phyloP scores from a whole-genome alignment of 1,140 invertebrate genomes.

The Scaptodrosophila lebanonensis region DNA sequence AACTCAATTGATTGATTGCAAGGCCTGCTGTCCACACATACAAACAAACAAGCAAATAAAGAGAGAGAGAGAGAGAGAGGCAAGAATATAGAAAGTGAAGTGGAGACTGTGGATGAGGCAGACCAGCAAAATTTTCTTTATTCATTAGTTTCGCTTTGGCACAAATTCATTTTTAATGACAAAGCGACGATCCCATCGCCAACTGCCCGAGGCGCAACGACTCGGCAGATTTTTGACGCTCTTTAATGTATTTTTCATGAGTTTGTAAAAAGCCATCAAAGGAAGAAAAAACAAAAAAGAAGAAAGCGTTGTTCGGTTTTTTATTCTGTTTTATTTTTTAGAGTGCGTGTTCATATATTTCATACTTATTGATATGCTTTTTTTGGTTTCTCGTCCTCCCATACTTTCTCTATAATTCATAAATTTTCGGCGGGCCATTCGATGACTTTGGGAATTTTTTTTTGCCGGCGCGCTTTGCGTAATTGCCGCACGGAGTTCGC shows the following conservation, averaged over 20 bases:
- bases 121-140: constrained; percentile 58
- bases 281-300: background rate
- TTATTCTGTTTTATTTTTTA: constrained; percentile 14
- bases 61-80: background rate
- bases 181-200: constrained; percentile 4
- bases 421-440: constrained; percentile 45
- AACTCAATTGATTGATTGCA: constrained; percentile 39
- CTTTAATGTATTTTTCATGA: constrained; percentile 75
- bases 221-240: constrained; percentile 27
- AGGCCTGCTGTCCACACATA: too few species aligned
- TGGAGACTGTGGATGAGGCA: constrained; percentile 6
- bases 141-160: constrained; percentile 71
- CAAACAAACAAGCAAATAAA: background rate
- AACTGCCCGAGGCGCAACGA: constrained; percentile 13
- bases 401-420: constrained; percentile 55
- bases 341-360: constrained; percentile 68
- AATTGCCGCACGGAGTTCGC: constrained; percentile 50
- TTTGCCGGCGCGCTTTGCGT: constrained; percentile 29
- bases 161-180: constrained; percentile 73
- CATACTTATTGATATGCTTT: constrained; percentile 67
- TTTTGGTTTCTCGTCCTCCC: constrained; percentile 6
- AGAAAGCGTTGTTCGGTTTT: too few species aligned
- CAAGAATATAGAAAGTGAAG: background rate
- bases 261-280: constrained; percentile 61
- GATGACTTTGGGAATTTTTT: constrained; percentile 67